Base-by-base conservation (phyloP, 2,113 vertebrate genomes). In the Paralichthys olivaceus region DNA sequence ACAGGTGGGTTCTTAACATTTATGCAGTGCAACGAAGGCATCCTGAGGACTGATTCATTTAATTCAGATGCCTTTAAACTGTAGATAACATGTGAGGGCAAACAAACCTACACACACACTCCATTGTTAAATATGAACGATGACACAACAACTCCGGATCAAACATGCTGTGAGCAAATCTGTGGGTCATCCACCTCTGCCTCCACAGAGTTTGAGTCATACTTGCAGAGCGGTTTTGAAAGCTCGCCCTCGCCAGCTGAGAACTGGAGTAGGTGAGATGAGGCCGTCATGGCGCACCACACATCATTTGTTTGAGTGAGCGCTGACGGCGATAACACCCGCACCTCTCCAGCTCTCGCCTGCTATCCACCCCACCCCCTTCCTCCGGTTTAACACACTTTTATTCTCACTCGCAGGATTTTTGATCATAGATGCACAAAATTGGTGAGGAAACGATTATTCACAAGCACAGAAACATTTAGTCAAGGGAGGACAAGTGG, bases 261-360 rank as follows among this genome's bases (percentile, higher is more conserved):
- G 40, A 72, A 53, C 54, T 28, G 49, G 40, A 69, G 77, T 13
- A 25, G 51, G 51, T 59, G 49, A 75, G 77, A 51, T 57, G 60
- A 84, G 51, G 60, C 67, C 17, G 29, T 84, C 64, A 85, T 62
- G 64, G 78, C 56, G 51, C n/a, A 72, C 69, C 51, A 63, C 71
- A 72, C 79, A 80, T 83, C 55, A 78, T 83, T 81, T 81, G 76
- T 69, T 73, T 74, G 72, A 60, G 69, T 34, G 84, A 47, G 72
- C 11, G 32, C 1, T 54, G 75, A 77, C 2, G 12, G 12, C 37
- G 37, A 11, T 40, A 4, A 13, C 37, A 13, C 37, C 37, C 37
- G 11, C 37, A 13, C 37, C 37, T 40, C 37, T 3, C 37, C 37
- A 13, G 37, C 37, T 1, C 12, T 12, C 37, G 12, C 37, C 37